Conservation (phyloP, 2,113 vertebrate genomes). For the Noturus placidus region DNA sequence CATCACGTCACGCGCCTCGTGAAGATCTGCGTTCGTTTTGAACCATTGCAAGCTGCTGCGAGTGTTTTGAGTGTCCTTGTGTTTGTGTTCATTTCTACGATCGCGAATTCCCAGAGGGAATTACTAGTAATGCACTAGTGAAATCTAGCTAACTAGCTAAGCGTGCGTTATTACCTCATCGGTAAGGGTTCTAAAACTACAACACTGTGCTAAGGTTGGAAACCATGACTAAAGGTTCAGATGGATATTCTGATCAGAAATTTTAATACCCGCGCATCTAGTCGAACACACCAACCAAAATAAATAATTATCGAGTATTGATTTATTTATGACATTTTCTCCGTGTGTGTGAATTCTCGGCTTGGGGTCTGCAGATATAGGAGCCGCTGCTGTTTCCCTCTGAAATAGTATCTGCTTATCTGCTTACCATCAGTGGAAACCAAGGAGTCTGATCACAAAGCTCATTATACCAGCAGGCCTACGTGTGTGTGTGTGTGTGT, state of each 20-base stretch:
- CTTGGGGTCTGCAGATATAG: slow-evolving; percentile 54
- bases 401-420: slow-evolving; percentile 59
- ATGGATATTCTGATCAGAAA: not conserved
- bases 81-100: too few species aligned
- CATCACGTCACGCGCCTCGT: too few species aligned
- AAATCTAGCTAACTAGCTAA: not conserved
- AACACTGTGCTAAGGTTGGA: not conserved
- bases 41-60: too few species aligned
- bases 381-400: slow-evolving; percentile 66
- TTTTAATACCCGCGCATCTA: not conserved
- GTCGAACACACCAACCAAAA: not conserved
- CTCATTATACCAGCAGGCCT: slow-evolving; percentile 66
- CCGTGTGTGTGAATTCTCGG: not conserved
- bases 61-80: too few species aligned
- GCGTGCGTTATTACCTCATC: not conserved
- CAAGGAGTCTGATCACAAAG: slow-evolving; percentile 73
- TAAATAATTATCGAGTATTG: too few species aligned
- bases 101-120: too few species aligned
- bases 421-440: slow-evolving; percentile 73
- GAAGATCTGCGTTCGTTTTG: too few species aligned
- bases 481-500: slow-evolving; percentile 37
- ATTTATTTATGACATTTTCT: not conserved
- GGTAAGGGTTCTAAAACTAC: not conserved
- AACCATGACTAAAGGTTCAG: not conserved
- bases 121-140: too few species aligned